A percentile compares a stretch with the other conserved stretches of the same genome.
Evolutionary conservation across 2,888 invertebrate genomes (phyloP).

Genomic region (Baronia brevicornis): DNA sequence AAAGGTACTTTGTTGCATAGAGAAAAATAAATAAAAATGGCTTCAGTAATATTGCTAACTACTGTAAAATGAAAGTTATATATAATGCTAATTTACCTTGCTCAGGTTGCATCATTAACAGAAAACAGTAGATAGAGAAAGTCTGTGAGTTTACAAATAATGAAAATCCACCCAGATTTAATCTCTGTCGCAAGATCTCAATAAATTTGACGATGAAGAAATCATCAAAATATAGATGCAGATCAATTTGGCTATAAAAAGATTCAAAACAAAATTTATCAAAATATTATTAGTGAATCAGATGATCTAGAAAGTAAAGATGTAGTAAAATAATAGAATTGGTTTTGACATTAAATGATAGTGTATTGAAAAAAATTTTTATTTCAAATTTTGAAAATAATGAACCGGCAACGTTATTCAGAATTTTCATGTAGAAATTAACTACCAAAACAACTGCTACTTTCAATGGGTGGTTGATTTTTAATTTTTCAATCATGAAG

Average conservation of each 20-base stretch:
- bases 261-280: constrained; percentile 71
- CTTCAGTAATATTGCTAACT: too few species aligned
- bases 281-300: constrained; percentile 40
- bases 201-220: constrained; percentile 80
- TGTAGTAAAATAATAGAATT: constrained; percentile 12
- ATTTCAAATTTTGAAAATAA: constrained; percentile 12
- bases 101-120: constrained; percentile 85
- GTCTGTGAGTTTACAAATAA: constrained; percentile 70
- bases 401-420: constrained; percentile 18
- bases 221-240: constrained; percentile 68
- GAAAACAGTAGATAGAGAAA: constrained; percentile 77
- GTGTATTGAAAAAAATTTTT: constrained; percentile 20
- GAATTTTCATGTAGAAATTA: constrained; percentile 17
- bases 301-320: constrained; percentile 29
- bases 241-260: constrained; percentile 81
- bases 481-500: constrained; percentile 45
- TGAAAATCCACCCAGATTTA: constrained; percentile 39
- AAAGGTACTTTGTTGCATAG: constrained; percentile 93
- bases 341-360: constrained; percentile 33
- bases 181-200: constrained; percentile 64
- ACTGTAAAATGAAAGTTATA: too few species aligned
- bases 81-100: constrained; percentile 15
- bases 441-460: constrained; percentile 42
- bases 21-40: constrained; percentile 73
- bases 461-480: constrained; percentile 73